Base-by-base conservation (phyloP, 2,888 invertebrate species). In the Eutolmus rufibarbis region DNA sequence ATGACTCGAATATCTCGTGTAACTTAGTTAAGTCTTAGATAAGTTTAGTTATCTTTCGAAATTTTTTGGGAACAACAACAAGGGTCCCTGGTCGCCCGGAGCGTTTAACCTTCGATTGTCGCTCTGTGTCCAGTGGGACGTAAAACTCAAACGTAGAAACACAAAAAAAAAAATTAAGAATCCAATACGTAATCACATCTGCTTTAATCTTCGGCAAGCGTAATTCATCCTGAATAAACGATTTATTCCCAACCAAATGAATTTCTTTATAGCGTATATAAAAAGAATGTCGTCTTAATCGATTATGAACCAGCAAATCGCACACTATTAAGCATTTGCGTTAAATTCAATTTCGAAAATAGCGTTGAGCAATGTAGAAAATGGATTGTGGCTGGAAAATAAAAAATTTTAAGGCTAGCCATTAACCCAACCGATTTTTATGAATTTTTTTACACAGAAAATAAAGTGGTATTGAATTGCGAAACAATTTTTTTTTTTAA, bases 161-260 rank as follows among this genome's bases (percentile, higher is more conserved):
- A 56, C 34, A 82, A 37, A n/a, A 31, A 34, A 76, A 37, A 37
- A 57, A 37, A 82, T 34, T 82, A 57, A 82, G 34, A 51, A 82
- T 82, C 82, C 34, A 82, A 82, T 82, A 82, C 82, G 82, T 82
- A 82, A 82, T 82, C 79, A 51, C 51, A 79, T 51, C 51, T 79
- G 79, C 79, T 82, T 82, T 57, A 82, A 12, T 19, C 37, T 16
- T 76, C 76, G 76, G 40, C 76, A 76, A 76, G 12, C 76, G 31
- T 76, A 34, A 37, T 76, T 19, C 3, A 66, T 23, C 4, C 66
- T 66, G 23, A 66, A 28, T 66, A 66, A 66, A 66, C 66, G 66
- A 23, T 66, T 66, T 66, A 66, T 66, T 66, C 12, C 28, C 12
- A 66, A 19, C 0, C 9, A 28, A 23, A 1, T 12, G 12, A 66